Evolutionary conservation across 1,140 invertebrate genomes (phyloP).

Genomic region (Chionoecetes opilio): DNA sequence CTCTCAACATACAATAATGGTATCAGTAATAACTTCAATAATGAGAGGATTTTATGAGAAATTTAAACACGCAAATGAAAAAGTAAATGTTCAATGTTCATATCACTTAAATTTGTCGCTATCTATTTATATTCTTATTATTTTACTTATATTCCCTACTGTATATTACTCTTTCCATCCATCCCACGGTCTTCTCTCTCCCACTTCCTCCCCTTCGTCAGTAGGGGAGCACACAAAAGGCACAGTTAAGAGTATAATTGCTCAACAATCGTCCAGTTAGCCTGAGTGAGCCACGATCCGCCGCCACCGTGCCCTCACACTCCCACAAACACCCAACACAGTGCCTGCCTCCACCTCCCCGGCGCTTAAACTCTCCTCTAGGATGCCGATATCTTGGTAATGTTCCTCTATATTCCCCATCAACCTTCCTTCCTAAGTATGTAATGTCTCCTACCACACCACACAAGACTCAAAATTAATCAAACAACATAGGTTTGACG

Average conservation of each 20-base stretch:
- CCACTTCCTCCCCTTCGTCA: slow-evolving; percentile 22
- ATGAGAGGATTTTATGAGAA: no score
- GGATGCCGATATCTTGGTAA: no score
- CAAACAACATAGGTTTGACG: no score
- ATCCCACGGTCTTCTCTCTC: neutral
- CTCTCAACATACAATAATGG: no score
- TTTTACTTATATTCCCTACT: neutral
- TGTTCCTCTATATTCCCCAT: no score
- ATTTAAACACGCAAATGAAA: no score
- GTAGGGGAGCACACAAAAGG: slow-evolving; percentile 39
- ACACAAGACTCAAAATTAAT: no score
- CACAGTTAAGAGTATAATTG: slow-evolving; percentile 50
- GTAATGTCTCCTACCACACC: no score
- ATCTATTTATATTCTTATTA: neutral
- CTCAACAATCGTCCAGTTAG: slow-evolving; percentile 61
- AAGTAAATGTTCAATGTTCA: neutral
- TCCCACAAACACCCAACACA: neutral
- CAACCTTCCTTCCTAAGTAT: no score
- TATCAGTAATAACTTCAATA: no score
- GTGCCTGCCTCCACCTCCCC: neutral
- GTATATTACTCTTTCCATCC: neutral
- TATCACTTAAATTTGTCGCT: neutral
- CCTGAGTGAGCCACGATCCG: slow-evolving; percentile 40
- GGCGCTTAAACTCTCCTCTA: neutral
- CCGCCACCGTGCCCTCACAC: neutral